A percentile compares a stretch with the other conserved stretches of the same genome.
These are phyloP conservation scores for Philaethria dido DNA, from an alignment of 2,888 invertebrate genomes.

Conservation along the genomic window DNA sequence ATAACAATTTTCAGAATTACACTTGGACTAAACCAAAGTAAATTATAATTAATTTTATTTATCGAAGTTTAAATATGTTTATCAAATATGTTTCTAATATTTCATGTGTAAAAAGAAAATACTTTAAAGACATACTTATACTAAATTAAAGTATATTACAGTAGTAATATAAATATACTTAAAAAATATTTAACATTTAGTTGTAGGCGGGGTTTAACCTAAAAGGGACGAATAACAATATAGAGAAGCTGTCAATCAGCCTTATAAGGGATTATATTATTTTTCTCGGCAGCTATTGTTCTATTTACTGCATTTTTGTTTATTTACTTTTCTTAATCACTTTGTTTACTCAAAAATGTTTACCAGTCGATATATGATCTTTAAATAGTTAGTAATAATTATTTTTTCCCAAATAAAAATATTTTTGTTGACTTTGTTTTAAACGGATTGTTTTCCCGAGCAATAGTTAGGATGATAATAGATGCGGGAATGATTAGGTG, in stretches of 20 bases:
- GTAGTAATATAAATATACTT: neutral
- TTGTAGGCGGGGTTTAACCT: slow-evolving; percentile 55
- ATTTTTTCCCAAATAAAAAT: neutral
- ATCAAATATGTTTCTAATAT: too few relatives aligned
- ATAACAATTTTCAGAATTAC: neutral
- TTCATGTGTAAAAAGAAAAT: too few relatives aligned
- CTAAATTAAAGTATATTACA: too few relatives aligned
- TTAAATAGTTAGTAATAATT: neutral
- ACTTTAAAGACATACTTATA: too few relatives aligned
- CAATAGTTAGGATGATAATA: too few relatives aligned
- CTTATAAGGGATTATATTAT: slow-evolving; percentile 53
- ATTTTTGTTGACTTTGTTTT: neutral
- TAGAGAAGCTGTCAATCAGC: slow-evolving; percentile 65
- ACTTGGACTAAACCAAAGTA: neutral
- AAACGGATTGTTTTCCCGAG: too few relatives aligned
- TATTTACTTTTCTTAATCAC: slow-evolving; percentile 52
- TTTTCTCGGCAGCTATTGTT: slow-evolving; percentile 24
- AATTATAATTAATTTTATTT: too few relatives aligned
- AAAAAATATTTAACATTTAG: slow-evolving; percentile 20
- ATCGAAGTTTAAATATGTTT: too few relatives aligned
- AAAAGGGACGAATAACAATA: slow-evolving; percentile 39
- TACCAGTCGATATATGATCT: neutral
- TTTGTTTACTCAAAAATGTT: slow-evolving; percentile 53
- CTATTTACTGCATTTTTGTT: slow-evolving; percentile 37
- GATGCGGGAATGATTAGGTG: too few relatives aligned